Conservation (phyloP, 2,797 vertebrate genomes). For the Semotilus atromaculatus region DNA sequence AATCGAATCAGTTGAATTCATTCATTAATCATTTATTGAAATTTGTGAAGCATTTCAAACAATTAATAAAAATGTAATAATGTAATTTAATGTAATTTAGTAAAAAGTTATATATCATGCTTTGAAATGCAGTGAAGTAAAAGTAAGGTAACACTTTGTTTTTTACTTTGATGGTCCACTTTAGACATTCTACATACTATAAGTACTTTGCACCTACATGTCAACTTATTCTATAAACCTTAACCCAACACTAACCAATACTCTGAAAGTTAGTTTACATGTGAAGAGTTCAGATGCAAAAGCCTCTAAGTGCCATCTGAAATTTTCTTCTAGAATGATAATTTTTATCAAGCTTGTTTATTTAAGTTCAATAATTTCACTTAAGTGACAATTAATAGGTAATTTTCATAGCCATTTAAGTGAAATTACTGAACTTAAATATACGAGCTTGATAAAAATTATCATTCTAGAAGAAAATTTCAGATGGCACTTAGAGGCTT, state of each 20-base stretch:
- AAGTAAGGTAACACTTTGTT: background rate
- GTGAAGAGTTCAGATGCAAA: too few relatives aligned
- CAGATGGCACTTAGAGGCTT: too few relatives aligned
- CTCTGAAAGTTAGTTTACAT: background rate
- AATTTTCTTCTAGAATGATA: too few relatives aligned
- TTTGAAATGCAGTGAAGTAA: background rate
- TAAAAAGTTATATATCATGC: background rate
- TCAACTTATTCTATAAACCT: background rate
- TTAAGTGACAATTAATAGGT: too few relatives aligned
- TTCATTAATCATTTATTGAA: background rate
- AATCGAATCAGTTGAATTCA: background rate
- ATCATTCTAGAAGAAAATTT: too few relatives aligned
- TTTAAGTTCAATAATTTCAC: too few relatives aligned
- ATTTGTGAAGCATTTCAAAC: background rate
- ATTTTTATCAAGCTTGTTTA: too few relatives aligned
- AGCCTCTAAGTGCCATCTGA: too few relatives aligned
- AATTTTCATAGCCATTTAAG: too few relatives aligned
- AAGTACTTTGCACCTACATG: background rate
- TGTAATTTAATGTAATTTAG: background rate
- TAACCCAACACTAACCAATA: background rate
- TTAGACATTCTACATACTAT: too few relatives aligned
- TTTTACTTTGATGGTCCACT: background rate
- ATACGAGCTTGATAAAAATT: too few relatives aligned
- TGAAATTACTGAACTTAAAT: too few relatives aligned
- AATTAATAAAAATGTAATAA: background rate